Base-by-base conservation (phyloP, 30 jellyfish, hydroid and myxozoan genomes). In the Pelagia noctiluca region DNA sequence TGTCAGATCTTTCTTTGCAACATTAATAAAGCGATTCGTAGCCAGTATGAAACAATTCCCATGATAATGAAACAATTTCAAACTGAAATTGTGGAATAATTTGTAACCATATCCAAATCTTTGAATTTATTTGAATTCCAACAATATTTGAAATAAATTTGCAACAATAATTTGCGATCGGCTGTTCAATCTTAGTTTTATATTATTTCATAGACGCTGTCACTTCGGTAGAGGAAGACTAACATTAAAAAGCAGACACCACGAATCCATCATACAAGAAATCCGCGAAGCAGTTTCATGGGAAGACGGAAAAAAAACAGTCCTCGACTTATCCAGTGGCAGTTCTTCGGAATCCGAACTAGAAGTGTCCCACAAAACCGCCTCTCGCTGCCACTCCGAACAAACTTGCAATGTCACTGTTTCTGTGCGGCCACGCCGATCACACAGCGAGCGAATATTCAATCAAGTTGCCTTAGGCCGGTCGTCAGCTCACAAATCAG, bases 201-300 rank as follows among this genome's bases (percentile, higher is more conserved):
- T 52, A 31, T 65, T 18, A 30, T 53, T 26, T 69, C 62, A 32
- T 30, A 89, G 97, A 74, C 69, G 84, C 48, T 83, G 97, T 77
- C 96, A 90, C 69, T 90, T 90, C 78, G 97, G 97, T 22, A 63
- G 53, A 61, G 97, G 97, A 67, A 31, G 90, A 35, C 61, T 90
- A 19, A 57, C 52, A 11, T 82, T 90, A 31, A 64, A 84, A 46
- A 83, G 93, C 0, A 80, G 57, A 8, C 63, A 30, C 34, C 61
- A 77, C 47, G 93, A 67, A 71, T 38, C 78, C 48, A 83, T 90
- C 46, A 33, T 83, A 19, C 46, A 63, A 0, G 88, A 63, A 5
- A 84, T 90, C 48, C 93, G 93, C 7, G 87, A 52, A 57, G 87
- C 93, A 19, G 66, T 61, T 22, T 36, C 75, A 25, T 11, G 53